Evolutionary conservation across 2,888 invertebrate genomes (phyloP).

Genomic region (Gisinianus flammeolus): DNA sequence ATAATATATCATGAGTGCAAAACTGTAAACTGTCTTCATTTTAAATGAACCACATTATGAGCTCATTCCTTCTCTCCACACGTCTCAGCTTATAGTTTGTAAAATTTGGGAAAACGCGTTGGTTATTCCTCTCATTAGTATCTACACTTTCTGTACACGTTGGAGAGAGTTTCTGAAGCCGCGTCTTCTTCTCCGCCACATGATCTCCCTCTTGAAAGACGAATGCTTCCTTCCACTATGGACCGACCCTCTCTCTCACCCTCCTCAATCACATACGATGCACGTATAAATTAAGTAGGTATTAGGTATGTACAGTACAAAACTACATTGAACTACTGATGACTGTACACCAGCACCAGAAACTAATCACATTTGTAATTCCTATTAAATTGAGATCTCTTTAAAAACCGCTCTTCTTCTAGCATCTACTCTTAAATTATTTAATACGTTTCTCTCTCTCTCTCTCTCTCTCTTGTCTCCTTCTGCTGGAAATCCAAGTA

Average conservation of each 20-base stretch:
- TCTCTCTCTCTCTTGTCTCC: not conserved
- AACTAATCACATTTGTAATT: not conserved
- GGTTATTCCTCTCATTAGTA: not conserved
- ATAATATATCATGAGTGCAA: no score
- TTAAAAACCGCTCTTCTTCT: not conserved
- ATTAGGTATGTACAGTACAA: no score
- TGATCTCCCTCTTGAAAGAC: no score
- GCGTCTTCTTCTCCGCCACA: no score
- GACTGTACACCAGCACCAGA: not conserved
- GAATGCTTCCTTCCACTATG: not conserved
- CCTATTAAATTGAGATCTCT: not conserved
- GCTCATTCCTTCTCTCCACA: constrained; percentile 11
- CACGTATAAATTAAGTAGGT: no score
- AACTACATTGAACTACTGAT: no score
- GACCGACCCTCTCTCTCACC: not conserved
- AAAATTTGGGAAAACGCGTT: constrained; percentile 7
- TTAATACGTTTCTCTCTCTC: not conserved
- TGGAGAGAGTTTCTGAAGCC: not conserved
- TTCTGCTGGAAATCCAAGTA: not conserved
- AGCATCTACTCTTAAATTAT: not conserved
- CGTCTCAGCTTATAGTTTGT: constrained; percentile 9
- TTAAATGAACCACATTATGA: constrained; percentile 3
- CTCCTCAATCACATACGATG: no score
- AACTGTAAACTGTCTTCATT: not conserved
- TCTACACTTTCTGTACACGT: not conserved